These are phyloP conservation scores for Rhynchomys soricoides DNA, from an alignment of 2,113 vertebrate genomes.

Conservation along the genomic window DNA sequence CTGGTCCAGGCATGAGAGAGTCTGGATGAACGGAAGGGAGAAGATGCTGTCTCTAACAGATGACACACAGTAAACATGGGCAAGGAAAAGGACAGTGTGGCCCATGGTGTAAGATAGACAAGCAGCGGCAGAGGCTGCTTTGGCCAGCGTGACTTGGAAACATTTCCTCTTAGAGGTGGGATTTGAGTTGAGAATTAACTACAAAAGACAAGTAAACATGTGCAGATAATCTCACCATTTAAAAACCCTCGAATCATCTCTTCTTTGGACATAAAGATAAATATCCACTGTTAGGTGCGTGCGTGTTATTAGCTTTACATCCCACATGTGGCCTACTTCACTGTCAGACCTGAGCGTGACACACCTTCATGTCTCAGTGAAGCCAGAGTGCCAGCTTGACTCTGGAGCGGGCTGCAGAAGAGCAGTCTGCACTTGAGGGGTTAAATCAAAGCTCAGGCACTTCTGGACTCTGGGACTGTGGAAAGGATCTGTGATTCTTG, in stretches of 20 bases:
- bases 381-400: neutral
- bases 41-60: neutral
- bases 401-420: too few species aligned
- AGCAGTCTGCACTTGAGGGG: neutral
- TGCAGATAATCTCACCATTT: neutral
- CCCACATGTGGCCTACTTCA: neutral
- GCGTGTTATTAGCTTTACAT: neutral
- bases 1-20: neutral
- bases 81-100: neutral
- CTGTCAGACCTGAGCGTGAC: neutral
- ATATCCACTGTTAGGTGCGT: neutral
- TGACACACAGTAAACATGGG: neutral
- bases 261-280: neutral
- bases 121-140: neutral
- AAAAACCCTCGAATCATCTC: neutral
- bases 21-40: neutral
- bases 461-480: neutral
- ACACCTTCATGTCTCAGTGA: accelerated
- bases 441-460: neutral
- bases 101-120: too few species aligned
- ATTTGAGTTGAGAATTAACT: neutral
- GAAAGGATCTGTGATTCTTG: neutral
- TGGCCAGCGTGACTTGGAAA: neutral
- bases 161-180: neutral
- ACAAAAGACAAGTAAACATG: neutral